A percentile compares a stretch with the other conserved stretches of the same genome.
Evolutionary conservation across 2,888 invertebrate species (phyloP).

Genomic region (Ophion ellenae): DNA sequence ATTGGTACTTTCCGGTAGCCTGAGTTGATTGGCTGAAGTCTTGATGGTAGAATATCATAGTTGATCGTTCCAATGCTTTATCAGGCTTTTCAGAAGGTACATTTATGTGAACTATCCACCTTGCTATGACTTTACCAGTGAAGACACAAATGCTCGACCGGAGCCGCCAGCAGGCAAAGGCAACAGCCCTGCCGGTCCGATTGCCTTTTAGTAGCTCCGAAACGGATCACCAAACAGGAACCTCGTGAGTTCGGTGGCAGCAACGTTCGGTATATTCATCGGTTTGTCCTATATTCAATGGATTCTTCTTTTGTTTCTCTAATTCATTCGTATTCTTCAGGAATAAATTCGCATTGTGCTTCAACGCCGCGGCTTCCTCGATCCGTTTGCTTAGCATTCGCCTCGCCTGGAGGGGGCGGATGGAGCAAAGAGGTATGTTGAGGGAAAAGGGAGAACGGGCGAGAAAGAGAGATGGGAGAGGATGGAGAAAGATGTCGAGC

Average conservation of each 20-base stretch:
- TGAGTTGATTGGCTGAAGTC: no score
- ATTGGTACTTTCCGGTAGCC: no score
- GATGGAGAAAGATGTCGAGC: constrained; percentile 55
- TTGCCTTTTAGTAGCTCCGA: constrained; percentile 35
- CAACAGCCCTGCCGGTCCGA: constrained; percentile 19
- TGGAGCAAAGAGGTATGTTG: constrained; percentile 58
- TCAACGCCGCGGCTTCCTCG: constrained; percentile 69
- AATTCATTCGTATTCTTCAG: constrained; percentile 71
- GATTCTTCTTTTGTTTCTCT: constrained; percentile 28
- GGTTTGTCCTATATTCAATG: constrained; percentile 28
- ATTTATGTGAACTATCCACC: background rate
- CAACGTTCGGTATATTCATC: constrained; percentile 6
- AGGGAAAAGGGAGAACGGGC: constrained; percentile 50
- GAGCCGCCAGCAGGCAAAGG: background rate
- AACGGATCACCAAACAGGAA: constrained; percentile 36
- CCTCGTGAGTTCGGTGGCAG: constrained; percentile 17
- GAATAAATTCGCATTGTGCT: constrained; percentile 74
- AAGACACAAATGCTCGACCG: background rate
- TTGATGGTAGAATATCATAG: no score
- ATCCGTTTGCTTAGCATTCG: constrained; percentile 77
- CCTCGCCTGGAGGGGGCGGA: constrained; percentile 55
- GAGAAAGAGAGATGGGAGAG: constrained; percentile 40
- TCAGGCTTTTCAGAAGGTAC: background rate
- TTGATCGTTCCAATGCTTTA: background rate
- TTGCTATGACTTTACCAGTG: background rate